Evolutionary conservation across 1,140 invertebrate genomes (phyloP), one percentile per base, ranked within the genome.

Genomic region (Drosophila pseudoobscura): DNA sequence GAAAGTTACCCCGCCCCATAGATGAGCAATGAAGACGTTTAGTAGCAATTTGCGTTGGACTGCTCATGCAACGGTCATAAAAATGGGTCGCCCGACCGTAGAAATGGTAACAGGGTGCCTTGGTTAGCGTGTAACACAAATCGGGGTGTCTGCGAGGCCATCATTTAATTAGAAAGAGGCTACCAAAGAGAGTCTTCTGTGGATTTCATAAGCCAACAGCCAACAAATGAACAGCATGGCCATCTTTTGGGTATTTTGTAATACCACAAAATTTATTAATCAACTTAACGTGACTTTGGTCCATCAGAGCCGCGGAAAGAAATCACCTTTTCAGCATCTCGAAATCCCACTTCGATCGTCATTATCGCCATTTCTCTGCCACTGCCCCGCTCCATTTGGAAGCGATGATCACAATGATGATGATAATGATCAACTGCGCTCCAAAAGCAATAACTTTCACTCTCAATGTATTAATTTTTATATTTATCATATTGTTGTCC

Each of bases 401-500:
- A 11, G 59, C 58, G 17, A 57, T 73, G 57, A 84, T 78, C 70
- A 78, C 52, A 57, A 53, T 49, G 31, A 63, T 46, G 35, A 76
- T 50, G 24, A 66, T 74, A 56, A 87, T 80, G 78, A 85, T 87
- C 69, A 69, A 82, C 69, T 73, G 47, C 47, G 74, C 74, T 75
- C 69, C 80, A 61, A 87, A 75, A 79, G 84, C 80, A 87, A 90
- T 87, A 90, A 90, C 88, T 90, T 90, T 90, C 88, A 90, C 88
- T 90, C 89, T 90, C 88, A 74, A 90, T 88, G 88, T 90, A 90
- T 90, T 83, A 84, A 80, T 90, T 90, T 90, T 83, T 78, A 89
- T 89, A 89, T 89, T 89, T 89, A 88, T 89, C 83, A 83, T 88
- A 87, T 87, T 87, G 83, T 88, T 88, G 84, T 76, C 53, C 83